Base-by-base conservation (phyloP, 1,140 invertebrate species). In the Penaeus vannamei region DNA sequence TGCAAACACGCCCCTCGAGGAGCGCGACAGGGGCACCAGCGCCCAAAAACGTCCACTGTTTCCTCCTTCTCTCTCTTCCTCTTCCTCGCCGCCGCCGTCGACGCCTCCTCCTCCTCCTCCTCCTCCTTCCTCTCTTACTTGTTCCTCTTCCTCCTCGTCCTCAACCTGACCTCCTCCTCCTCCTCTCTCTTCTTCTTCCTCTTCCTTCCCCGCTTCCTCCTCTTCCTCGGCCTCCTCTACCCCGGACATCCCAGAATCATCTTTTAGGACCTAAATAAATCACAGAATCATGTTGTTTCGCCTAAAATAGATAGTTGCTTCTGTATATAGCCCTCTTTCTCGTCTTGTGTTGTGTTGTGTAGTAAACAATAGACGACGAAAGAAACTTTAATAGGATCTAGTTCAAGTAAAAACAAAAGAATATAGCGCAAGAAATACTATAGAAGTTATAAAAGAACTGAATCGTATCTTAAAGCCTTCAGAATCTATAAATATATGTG, bases 211-310 rank as follows among this genome's bases (percentile, higher is more conserved):
- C 23, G 20, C 14, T 46, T 14, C 22, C 29, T 64, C 69, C 72
- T 84, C 64, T 72, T 89, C 46, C 81, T 79, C 59, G 2, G 22
- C 23, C 42, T 66, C 82, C 87, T 80, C 87, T 89, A 89, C 82
- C 29, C 72, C 82, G 84, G 87, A 83, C 87, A 89, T 89, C 87
- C 87, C 87, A 84, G n/a, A 61, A 89, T 83, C 87, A 89, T 89
- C 62, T 82, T 83, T 64, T 29, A 59, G 29, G 66, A 60, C 81
- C 66, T 77, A n/a, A 72, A 72, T 26, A 26, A 32, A n/a, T 26
- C 32, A 72, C n/a, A 72, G 66, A 32, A 72, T 72, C 32, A 72
- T n/a, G 32, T 72, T 72, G 0, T 72, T n/a, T 32, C 66, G n/a
- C 66, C 66, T 1, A 20, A 12, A n/a, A 72, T 12, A 26, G 66